These are phyloP conservation scores for Lumbricus terrestris DNA, from an alignment of 2,888 invertebrate species.

Conservation along the genomic window DNA sequence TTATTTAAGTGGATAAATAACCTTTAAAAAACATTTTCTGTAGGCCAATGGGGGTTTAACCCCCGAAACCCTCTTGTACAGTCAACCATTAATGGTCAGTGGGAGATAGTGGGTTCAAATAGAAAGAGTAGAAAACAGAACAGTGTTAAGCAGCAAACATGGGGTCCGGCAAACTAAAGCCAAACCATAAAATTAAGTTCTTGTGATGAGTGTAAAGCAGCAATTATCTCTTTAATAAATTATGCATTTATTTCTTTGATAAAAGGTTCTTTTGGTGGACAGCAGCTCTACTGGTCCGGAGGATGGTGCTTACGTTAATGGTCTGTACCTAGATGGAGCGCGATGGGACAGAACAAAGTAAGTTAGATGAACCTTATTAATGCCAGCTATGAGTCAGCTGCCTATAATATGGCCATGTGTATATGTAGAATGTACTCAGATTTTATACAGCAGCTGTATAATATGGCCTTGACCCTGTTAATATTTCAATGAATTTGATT, in stretches of 20 bases:
- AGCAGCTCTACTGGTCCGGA: constrained; percentile 48
- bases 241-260: neutral
- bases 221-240: neutral
- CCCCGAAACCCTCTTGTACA: no score
- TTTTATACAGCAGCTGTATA: no score
- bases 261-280: constrained; percentile 56
- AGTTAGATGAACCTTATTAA: constrained; percentile 31
- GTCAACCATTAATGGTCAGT: no score
- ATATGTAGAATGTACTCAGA: neutral
- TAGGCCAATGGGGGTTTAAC: no score
- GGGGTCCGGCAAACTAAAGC: neutral
- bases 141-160: neutral
- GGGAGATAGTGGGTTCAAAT: no score
- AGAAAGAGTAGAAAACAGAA: no score
- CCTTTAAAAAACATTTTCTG: no score
- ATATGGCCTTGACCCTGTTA: no score
- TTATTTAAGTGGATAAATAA: no score
- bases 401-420: neutral
- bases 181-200: neutral
- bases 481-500: no score
- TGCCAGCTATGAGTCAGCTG: neutral
- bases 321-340: constrained; percentile 79
- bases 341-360: constrained; percentile 73
- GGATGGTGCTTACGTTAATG: constrained; percentile 60
- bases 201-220: neutral